Conservation (phyloP, 2,888 invertebrate genomes). For the Thecocarcelia acutangulata region DNA sequence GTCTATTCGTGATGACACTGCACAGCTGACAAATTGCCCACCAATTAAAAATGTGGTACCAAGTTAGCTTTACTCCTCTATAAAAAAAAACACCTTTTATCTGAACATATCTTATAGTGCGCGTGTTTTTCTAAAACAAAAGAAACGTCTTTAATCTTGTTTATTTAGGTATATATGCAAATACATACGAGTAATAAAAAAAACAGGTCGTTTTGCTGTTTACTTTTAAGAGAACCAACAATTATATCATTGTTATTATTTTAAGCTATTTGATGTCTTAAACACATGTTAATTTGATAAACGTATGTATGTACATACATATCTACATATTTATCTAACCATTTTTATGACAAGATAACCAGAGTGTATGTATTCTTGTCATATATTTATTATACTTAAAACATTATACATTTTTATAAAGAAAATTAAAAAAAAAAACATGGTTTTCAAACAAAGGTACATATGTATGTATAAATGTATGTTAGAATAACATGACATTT, state of each 20-base stretch:
- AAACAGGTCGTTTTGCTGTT: conserved; percentile 44
- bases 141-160: conserved; percentile 8
- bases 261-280: conserved; percentile 33
- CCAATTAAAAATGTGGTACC: no score
- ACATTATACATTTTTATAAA: no score
- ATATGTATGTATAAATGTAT: no score
- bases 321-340: neutral
- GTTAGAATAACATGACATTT: no score
- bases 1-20: no score
- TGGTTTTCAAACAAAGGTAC: no score
- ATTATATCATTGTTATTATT: conserved; percentile 3
- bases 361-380: no score
- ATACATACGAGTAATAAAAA: neutral
- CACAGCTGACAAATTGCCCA: no score
- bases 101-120: conserved; percentile 40
- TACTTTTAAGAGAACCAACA: conserved; percentile 14
- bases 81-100: no score
- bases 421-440: no score
- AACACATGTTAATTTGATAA: conserved; percentile 37
- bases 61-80: no score
- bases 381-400: no score
- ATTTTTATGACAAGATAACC: neutral
- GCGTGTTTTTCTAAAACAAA: conserved; percentile 38
- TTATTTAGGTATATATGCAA: neutral
- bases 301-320: conserved; percentile 12